Evolutionary conservation across 2,113 vertebrate genomes (phyloP).

Genomic region (Callospermophilus lateralis): DNA sequence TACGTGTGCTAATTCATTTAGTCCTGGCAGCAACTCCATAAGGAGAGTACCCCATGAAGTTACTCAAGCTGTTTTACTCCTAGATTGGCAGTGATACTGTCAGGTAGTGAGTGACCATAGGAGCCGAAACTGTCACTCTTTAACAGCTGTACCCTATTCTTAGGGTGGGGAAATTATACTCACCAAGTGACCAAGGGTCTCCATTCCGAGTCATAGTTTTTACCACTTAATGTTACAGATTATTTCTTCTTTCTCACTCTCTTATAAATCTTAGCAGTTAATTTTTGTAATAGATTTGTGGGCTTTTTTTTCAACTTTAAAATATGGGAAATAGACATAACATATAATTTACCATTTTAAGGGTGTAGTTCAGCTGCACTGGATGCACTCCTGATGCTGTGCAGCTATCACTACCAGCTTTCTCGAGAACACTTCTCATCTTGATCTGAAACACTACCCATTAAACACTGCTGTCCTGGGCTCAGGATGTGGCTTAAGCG

Average conservation of each 20-base stretch:
- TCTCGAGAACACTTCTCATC: not conserved
- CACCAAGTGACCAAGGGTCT: not conserved
- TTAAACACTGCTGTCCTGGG: too few species aligned
- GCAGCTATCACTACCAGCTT: too few species aligned
- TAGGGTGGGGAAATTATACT: not conserved
- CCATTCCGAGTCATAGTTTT: not conserved
- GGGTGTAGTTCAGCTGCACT: not conserved
- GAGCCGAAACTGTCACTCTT: not conserved
- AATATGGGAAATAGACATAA: not conserved
- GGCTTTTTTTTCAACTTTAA: not conserved
- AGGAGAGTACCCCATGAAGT: not conserved
- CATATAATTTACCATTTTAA: not conserved
- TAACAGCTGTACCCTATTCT: too few species aligned
- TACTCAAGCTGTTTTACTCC: too few species aligned
- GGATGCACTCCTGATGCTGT: not conserved
- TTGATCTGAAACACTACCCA: not conserved
- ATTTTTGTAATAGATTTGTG: not conserved
- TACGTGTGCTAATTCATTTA: not conserved
- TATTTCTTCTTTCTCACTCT: not conserved
- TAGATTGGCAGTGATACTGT: accelerated
- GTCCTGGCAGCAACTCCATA: accelerated
- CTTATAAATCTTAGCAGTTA: not conserved
- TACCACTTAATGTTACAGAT: not conserved
- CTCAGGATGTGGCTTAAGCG: too few species aligned
- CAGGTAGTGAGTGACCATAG: too few species aligned